Conservation (phyloP, 2,113 vertebrate genomes). For the Paratilapia polleni region DNA sequence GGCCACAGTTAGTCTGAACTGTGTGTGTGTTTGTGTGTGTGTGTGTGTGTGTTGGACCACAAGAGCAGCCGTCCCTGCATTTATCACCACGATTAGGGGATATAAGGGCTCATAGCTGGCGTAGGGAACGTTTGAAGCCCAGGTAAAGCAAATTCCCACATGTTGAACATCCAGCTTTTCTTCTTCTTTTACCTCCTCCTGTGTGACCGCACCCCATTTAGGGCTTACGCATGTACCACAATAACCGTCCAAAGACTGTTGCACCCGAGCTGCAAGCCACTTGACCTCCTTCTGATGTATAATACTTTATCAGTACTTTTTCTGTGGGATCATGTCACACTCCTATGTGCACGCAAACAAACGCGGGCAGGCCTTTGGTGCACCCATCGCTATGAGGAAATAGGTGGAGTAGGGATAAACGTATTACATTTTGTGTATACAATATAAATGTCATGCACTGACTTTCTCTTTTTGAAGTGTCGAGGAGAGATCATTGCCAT, state of each 20-base stretch:
- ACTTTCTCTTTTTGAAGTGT: slow-evolving; percentile 55
- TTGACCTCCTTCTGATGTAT: slow-evolving; percentile 42
- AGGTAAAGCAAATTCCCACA: slow-evolving; percentile 70
- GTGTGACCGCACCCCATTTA: slow-evolving; percentile 58
- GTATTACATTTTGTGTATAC: slow-evolving; percentile 6
- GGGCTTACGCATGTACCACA: slow-evolving; percentile 39
- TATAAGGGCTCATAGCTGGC: background rate
- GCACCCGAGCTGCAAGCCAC: slow-evolving; percentile 34
- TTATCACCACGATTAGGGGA: slow-evolving; percentile 58
- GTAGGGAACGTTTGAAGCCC: slow-evolving; percentile 66
- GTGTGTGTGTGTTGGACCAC: slow-evolving; percentile 28
- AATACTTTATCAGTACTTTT: background rate
- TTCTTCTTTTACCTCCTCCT: background rate
- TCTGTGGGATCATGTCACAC: background rate
- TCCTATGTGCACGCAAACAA: background rate
- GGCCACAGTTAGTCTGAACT: slow-evolving; percentile 4
- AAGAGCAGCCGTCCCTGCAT: slow-evolving; percentile 31
- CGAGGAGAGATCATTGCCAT: slow-evolving; percentile 19
- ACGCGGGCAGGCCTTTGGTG: background rate
- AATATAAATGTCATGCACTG: slow-evolving; percentile 22
- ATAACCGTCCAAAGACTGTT: slow-evolving; percentile 46
- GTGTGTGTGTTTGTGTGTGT: background rate
- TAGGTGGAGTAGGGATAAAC: slow-evolving; percentile 10
- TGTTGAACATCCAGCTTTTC: slow-evolving; percentile 44
- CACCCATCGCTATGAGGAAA: background rate